Evolutionary conservation across 23 tunicate genomes (phyloP), one percentile per base, ranked within the genome.

Genomic region (Ascidia mentula): DNA sequence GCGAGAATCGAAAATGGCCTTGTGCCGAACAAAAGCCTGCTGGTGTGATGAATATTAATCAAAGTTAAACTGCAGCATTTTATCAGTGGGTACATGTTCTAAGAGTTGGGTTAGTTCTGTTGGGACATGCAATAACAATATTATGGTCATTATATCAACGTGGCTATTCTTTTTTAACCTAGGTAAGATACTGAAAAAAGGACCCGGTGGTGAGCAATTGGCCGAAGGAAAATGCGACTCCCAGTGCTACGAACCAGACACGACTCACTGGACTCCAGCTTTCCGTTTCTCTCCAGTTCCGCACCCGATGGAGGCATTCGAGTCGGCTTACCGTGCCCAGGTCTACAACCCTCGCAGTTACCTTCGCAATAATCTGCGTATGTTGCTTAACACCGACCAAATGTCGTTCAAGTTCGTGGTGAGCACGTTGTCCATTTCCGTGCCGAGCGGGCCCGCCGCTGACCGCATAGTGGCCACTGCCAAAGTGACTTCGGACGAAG

Each of bases 391-490:
- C 53, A 42, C 53, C 53, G 53, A 42, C 15, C 12, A 15, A 12
- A 42, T 42, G 53, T 42, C 53, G 12, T 42, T 42, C 53, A 42
- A 42, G 53, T 42, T 42, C 15, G 53, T 42, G 53, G 53, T 42
- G 15, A 42, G 53, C 15, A 53, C 65, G 4, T 28, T 53, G 65
- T 53, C 65, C 65, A 53, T 53, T 9, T 53, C 65, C 28, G 65
- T 53, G 7, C 65, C 65, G 2, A 53, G 65, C 24, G 65, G 65
- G 2, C 65, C 65, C 1, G 65, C 12, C 7, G 24, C 65, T 53
- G 65, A 53, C 65, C 65, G 40, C 31, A 72, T 72, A 22, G 40
- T 37, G 40, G 76, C 76, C 40, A 72, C 40, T 26, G 20, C 40
- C 37, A 3, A 72, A 18, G 30, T 72, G 76, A 72, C 40, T 20